Base-by-base conservation (phyloP, 1,140 invertebrate genomes). In the Scaptomyza montana region DNA sequence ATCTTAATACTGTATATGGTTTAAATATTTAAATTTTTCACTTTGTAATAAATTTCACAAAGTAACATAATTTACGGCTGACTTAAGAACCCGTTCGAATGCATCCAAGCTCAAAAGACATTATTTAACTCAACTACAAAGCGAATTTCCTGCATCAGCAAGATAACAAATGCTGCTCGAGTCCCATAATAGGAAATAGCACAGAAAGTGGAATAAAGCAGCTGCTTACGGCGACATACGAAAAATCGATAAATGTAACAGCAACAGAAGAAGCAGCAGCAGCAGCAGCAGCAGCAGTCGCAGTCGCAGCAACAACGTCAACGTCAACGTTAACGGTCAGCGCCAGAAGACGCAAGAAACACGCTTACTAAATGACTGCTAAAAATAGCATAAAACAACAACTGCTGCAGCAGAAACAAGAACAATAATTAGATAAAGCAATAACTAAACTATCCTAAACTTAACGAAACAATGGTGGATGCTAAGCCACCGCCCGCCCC, bases 401-500 rank as follows among this genome's bases (percentile, higher is more conserved):
- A 47, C 9, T 16, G 16, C 16, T 16, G 1, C 16, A 16, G 16
- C 16, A 16, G 16, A 16, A 16, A 16, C 9, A 41, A 8, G 7
- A 36, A 16, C 21, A 43, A 16, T 25, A 49, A 47, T 74, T 30
- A 54, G 12, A 56, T 41, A 3, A 9, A 49, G 10, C 33, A 5
- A 16, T n/a, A 45, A 46, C 16, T 43, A 2, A 61, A 41, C 21
- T 28, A n/a, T 36, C 30, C 51, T 25, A 43, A 10, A 50, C 19
- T 6, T 16, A 39, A 33, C 43, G 4, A 3, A 19, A 59, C 19
- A 13, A 89, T 89, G 84, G 84, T 89, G 54, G 84, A 89, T 47
- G 85, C 84, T 19, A 89, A 89, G 50, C 80, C 84, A 10, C 77
- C 81, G 60, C 70, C 69, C 21, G 50, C 61, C 5, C 30, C 30